phyloP scores from a whole-genome alignment of 2,888 invertebrate genomes.

The Acholoe squamosa region DNA sequence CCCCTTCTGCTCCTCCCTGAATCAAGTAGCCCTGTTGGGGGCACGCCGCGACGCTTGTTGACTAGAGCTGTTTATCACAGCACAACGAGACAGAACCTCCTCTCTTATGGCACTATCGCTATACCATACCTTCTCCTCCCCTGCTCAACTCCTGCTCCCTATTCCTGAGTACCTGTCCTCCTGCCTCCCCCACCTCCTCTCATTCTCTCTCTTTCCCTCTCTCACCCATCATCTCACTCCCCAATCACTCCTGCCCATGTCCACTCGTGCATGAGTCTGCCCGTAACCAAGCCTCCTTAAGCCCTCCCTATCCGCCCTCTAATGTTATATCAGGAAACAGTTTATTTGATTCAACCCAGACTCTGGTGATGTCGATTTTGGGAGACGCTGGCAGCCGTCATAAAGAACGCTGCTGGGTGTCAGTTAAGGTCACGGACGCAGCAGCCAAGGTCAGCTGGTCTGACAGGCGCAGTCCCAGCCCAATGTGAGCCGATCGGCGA shows the following conservation, averaged over 20 bases:
- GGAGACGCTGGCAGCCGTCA: slow-evolving; percentile 27
- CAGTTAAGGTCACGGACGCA: background rate
- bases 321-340: slow-evolving; percentile 36
- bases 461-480: slow-evolving; percentile 27
- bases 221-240: background rate
- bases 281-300: background rate
- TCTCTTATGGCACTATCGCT: background rate
- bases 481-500: background rate
- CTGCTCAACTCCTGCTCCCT: too few species aligned
- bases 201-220: background rate
- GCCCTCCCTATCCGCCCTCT: background rate
- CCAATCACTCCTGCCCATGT: background rate
- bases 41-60: background rate
- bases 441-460: background rate
- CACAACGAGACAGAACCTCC: background rate
- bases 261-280: background rate
- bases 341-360: slow-evolving; percentile 37
- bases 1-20: background rate
- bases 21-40: slow-evolving; percentile 17
- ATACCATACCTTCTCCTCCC: background rate
- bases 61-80: background rate
- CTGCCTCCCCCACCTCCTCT: background rate
- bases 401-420: slow-evolving; percentile 12
- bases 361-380: background rate
- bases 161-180: too few species aligned